These are phyloP conservation scores for Schizopygopsis pylzovi DNA, from an alignment of 2,797 vertebrate species.

Conservation along the genomic window DNA sequence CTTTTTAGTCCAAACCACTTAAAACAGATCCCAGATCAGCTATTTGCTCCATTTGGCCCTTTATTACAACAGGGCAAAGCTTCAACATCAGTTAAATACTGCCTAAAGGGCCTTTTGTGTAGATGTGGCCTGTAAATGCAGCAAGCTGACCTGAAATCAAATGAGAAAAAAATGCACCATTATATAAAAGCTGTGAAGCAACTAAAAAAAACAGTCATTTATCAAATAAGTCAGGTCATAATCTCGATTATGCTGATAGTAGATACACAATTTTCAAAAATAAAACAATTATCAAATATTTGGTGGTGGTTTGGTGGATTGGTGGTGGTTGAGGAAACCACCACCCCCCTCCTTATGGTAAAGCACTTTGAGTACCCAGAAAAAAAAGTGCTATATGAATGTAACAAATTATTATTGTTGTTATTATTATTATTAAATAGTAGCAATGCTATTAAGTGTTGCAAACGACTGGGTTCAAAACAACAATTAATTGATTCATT, in stretches of 20 bases:
- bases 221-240: background rate
- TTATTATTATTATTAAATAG: too few relatives aligned
- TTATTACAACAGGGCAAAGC: constrained; percentile 36
- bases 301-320: too few relatives aligned
- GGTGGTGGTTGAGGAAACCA: too few relatives aligned
- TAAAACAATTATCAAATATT: background rate
- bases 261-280: background rate
- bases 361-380: too few relatives aligned
- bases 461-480: background rate
- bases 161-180: background rate
- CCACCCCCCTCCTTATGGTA: too few relatives aligned
- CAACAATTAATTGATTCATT: background rate
- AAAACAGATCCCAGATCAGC: constrained; percentile 65
- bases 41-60: constrained; percentile 23
- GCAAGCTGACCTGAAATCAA: background rate
- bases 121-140: constrained; percentile 15
- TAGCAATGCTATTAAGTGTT: background rate
- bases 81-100: constrained; percentile 34
- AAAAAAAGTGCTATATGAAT: too few relatives aligned
- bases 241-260: background rate
- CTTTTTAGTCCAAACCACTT: constrained; percentile 68
- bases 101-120: constrained; percentile 20
- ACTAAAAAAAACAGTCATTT: background rate
- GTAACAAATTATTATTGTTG: too few relatives aligned
- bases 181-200: background rate